Base-by-base conservation (phyloP, 2,113 vertebrate species). In the Spea bombifrons region DNA sequence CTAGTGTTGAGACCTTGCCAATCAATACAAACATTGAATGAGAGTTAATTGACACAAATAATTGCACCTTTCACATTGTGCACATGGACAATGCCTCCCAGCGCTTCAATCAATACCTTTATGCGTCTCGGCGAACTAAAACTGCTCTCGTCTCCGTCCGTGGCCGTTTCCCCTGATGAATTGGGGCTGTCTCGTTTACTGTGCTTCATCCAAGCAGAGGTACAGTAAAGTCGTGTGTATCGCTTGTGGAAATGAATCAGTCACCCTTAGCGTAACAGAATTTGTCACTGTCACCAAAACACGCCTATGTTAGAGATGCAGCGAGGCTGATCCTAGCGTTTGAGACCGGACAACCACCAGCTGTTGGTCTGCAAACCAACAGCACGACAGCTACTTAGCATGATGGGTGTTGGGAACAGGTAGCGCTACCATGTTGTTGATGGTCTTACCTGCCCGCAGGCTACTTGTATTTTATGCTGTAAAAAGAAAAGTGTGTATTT, bases 181-280 rank as follows among this genome's bases (percentile, higher is more conserved):
- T 81, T 65, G 48, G 77, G 87, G 83, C 90, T 90, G 89, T 89
- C 89, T 87, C 86, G 93, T 92, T 84, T 87, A 83, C 71, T 76
- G 88, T 90, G 86, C 85, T 88, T 90, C 90, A 89, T 89, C 82
- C 70, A 55, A 88, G 85, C 90, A 87, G 87, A 84, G 83, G 89
- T 91, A 89, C 83, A 85, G 89, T 87, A 90, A 92, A 91, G 94
- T 93, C 94, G 90, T 91, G 83, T 90, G 91, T 93, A 89, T 87
- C 90, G 90, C 83, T 89, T 94, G 92, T 95, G 94, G 93, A 71
- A 90, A 88, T 86, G 83, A 91, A 94, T 95, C 86, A 85, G 88
- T 95, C 94, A 94, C 84, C 82, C 83, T 47, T 85, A 89, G 84
- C 86, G 82, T 85, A 81, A 88, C 88, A 85, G 75, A 84, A 81